Conservation (phyloP, 2,888 invertebrate genomes). For the Adelognathus sp. region DNA sequence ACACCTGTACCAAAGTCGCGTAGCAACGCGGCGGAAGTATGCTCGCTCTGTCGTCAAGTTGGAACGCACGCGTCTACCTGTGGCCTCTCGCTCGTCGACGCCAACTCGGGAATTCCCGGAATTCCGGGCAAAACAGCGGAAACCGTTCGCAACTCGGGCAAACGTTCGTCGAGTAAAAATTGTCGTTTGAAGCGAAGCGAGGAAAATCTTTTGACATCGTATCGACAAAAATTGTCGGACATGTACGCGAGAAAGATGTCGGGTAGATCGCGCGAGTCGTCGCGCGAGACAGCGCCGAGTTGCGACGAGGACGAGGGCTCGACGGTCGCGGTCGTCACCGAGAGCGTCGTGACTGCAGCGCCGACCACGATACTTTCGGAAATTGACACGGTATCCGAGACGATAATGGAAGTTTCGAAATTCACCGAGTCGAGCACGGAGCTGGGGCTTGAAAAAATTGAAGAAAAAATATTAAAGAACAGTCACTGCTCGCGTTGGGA, state of each 20-base stretch:
- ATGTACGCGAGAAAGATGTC: slow-evolving; percentile 81
- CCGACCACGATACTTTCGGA: slow-evolving; percentile 20
- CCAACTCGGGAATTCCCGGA: slow-evolving; percentile 19
- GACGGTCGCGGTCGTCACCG: neutral
- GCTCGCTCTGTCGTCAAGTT: slow-evolving; percentile 75
- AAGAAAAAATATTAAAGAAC: too few relatives aligned
- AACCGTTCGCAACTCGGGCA: slow-evolving; percentile 10
- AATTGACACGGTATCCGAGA: slow-evolving; percentile 74
- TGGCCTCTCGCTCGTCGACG: slow-evolving; percentile 59
- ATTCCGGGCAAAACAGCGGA: slow-evolving; percentile 49
- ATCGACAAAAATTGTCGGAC: slow-evolving; percentile 72
- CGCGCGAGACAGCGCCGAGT: neutral
- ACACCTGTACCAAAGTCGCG: slow-evolving; percentile 59
- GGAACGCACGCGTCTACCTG: slow-evolving; percentile 73
- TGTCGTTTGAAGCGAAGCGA: slow-evolving; percentile 66
- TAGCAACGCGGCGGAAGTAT: slow-evolving; percentile 63
- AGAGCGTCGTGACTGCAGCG: slow-evolving; percentile 25
- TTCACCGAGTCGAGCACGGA: slow-evolving; percentile 41
- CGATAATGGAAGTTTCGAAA: slow-evolving; percentile 77
- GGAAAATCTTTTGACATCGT: slow-evolving; percentile 59
- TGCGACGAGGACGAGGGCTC: neutral
- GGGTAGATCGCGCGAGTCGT: slow-evolving; percentile 11
- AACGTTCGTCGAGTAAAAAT: slow-evolving; percentile 69
- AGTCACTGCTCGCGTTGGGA: too few relatives aligned
- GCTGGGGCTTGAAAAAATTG: too few relatives aligned